Percentiles rank a stretch among this genome's conserved stretches.
These are phyloP conservation scores for Eurytoma adleriae DNA, from an alignment of 2,888 invertebrate species.

Conservation along the genomic window DNA sequence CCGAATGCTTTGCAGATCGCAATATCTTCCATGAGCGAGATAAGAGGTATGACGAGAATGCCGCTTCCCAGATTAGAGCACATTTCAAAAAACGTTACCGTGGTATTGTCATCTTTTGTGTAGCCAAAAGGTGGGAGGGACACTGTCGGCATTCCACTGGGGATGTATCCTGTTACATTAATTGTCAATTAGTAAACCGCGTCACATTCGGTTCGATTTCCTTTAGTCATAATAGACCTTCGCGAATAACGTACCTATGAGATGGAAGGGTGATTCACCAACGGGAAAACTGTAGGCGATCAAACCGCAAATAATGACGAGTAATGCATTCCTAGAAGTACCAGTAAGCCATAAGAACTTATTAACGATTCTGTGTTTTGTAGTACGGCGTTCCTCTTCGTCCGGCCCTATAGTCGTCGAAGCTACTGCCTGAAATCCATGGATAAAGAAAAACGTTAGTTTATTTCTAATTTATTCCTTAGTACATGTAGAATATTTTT, in stretches of 20 bases:
- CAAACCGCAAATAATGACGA: slow-evolving; percentile 86
- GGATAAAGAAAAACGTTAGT: slow-evolving; percentile 16
- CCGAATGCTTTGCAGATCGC: slow-evolving; percentile 96
- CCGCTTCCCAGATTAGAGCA: slow-evolving; percentile 89
- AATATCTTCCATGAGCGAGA: slow-evolving; percentile 92
- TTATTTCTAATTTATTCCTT: not conserved
- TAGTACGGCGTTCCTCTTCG: slow-evolving; percentile 77
- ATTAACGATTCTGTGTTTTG: slow-evolving; percentile 80
- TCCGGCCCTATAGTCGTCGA: slow-evolving; percentile 81
- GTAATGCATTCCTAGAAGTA: slow-evolving; percentile 89
- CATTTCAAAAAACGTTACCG: slow-evolving; percentile 83
- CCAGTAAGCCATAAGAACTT: slow-evolving; percentile 86
- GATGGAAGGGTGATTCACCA: slow-evolving; percentile 80
- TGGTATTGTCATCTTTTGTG: slow-evolving; percentile 79
- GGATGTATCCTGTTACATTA: slow-evolving; percentile 80
- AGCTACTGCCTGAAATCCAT: slow-evolving; percentile 79
- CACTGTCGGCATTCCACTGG: slow-evolving; percentile 85
- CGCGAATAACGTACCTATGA: slow-evolving; percentile 80
- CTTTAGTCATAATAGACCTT: not conserved
- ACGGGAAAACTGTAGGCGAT: slow-evolving; percentile 83
- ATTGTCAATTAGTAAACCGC: not conserved
- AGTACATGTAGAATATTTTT: not conserved
- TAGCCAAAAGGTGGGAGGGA: slow-evolving; percentile 83
- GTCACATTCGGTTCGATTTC: not conserved
- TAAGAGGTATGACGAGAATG: slow-evolving; percentile 89